Percentiles rank a stretch among this genome's conserved stretches.
phyloP scores from a whole-genome alignment of 2,797 vertebrate species.

The Cyclopterus lumpus region DNA sequence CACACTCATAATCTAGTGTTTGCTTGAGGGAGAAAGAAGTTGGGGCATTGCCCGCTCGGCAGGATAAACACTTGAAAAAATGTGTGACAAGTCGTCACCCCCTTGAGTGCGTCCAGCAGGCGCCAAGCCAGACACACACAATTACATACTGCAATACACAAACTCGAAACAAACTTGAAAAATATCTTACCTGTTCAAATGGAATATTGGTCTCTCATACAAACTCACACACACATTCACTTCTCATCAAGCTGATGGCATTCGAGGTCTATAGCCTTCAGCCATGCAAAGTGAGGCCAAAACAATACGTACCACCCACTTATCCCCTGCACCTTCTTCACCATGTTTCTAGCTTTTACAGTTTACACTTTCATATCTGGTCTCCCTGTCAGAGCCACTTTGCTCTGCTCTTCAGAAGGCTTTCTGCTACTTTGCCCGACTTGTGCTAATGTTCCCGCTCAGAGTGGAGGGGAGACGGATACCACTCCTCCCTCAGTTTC shows the following conservation, averaged over 20 bases:
- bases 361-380: conserved; percentile 28
- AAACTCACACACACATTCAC: not conserved
- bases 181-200: too few species aligned
- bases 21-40: conserved; percentile 46
- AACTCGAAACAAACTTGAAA: too few species aligned
- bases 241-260: conserved; percentile 4
- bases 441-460: conserved; percentile 18
- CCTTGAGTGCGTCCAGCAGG: conserved; percentile 38
- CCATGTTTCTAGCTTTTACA: conserved; percentile 28
- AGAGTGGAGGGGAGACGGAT: conserved; percentile 2
- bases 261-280: conserved; percentile 9
- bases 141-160: not conserved
- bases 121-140: conserved; percentile 23
- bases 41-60: conserved; percentile 49
- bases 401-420: conserved; percentile 27
- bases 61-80: conserved; percentile 66
- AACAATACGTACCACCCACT: conserved; percentile 5
- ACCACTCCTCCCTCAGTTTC: conserved; percentile 1
- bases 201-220: not conserved
- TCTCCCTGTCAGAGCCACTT: conserved; percentile 47
- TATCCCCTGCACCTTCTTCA: conserved; percentile 11
- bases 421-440: conserved; percentile 45
- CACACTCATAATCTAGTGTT: conserved; percentile 62
- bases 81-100: conserved; percentile 53
- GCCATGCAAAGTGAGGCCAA: conserved; percentile 23